Evolutionary conservation across 2,113 vertebrate genomes (phyloP), one percentile per base, ranked within the genome.

Genomic region (Sander lucioperca): DNA sequence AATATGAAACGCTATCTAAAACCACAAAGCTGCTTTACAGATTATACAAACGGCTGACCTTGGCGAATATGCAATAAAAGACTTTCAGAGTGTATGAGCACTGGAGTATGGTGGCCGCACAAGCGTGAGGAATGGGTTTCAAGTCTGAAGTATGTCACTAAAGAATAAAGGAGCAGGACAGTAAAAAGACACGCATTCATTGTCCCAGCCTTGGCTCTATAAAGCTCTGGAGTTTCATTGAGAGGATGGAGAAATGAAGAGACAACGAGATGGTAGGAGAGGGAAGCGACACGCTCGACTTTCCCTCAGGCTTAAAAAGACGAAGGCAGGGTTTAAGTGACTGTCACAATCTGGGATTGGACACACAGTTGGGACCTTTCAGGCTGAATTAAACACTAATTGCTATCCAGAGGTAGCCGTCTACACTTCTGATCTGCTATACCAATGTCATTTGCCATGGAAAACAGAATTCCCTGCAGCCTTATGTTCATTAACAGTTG

Each of bases 401-500:
- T 92, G 66, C 81, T 64, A 57, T 83, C 77, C 87, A 71, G 78
- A 74, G 80, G 77, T 77, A 47, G 71, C 64, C 33, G 23, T 65
- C 59, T 6, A 68, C 43, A 27, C 71, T 48, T 76, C 18, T 72
- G 56, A 80, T 83, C 71, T 54, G 33, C 56, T 30, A 27, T 71
- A 73, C 65, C 69, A 81, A 54, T 70, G 85, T 83, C 79, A 83
- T 87, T 88, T 74, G 74, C 67, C 19, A 18, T 30, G 48, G 39
- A 77, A 71, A 87, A 51, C 51, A 71, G 51, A 89, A 88, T 85
- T 85, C 88, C 88, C 91, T 23, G 65, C 84, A 84, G 87, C 69
- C 51, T 70, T 69, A 79, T 85, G 61, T 87, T 88, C 86, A 88
- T 92, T 92, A 90, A 74, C 51, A 83, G 76, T 54, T 84, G 82